Base-by-base conservation (phyloP, 2,797 vertebrate species). In the Arrhamphus sclerolepis region DNA sequence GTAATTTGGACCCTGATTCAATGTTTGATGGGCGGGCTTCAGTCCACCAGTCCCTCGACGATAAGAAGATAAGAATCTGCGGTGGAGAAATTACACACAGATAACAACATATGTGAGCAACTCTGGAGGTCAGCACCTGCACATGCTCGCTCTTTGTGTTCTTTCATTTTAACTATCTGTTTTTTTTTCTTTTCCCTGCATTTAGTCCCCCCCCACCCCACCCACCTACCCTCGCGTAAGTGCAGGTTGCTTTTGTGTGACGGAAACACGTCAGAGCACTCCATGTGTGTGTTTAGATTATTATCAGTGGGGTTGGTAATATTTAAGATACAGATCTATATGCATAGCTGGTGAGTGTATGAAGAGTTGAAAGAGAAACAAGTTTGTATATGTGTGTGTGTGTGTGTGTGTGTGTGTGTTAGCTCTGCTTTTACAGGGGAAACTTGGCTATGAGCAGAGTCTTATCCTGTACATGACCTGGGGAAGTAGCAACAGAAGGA, bases 81-180 rank as follows among this genome's bases (percentile, higher is more conserved):
- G 50, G 81, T 64, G 41, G 66, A 85, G 81, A 91, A 92, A 92
- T 89, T 89, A 87, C 88, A 80, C 79, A 82, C 82, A 87, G 86
- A 91, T 89, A 90, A 77, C 71, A 62, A 85, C 89, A 89, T 86
- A 90, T 89, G 90, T 88, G 87, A 88, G 80, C 88, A 78, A 86
- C 86, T 87, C 81, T 69, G 80, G 75, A 86, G 91, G 89, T 90
- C 86, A 91, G 83, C 92, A 92, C 91, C 92, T 92, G 91, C 89
- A 83, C 47, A 64, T 49, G 46, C 81, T 70, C 67, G 42, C 43
- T 78, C 75, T 69, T 75, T 85, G 74, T 70, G 77, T 81, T 77
- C 75, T 77, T 76, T 72, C 56, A 46, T 69, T 71, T 58, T 59
- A 75, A 77, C 54, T 60, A 55, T 64, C 62, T 31, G 3, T 14